Evolutionary conservation across 92 coral and sea anemone species (phyloP).

Genomic region (Zoanthus gigantus): DNA sequence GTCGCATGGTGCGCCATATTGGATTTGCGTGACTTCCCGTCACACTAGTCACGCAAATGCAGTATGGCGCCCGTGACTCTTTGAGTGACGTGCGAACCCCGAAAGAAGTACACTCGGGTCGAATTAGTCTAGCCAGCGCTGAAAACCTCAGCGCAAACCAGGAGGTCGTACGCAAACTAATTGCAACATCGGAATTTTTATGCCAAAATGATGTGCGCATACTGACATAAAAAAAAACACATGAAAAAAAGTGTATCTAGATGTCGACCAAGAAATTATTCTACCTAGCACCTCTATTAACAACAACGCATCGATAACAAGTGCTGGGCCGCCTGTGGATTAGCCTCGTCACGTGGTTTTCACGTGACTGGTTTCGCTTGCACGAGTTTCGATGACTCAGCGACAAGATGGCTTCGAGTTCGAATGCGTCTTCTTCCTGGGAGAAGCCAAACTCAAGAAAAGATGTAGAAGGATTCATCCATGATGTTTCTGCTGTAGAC

Average conservation of each 20-base stretch:
- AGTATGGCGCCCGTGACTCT: not conserved
- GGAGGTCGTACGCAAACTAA: conserved; percentile 3
- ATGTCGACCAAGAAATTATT: not conserved
- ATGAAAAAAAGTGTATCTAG: not conserved
- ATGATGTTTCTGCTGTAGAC: conserved; percentile 47
- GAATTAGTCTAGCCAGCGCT: not conserved
- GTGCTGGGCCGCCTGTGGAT: conserved; percentile 2
- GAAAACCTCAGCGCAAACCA: conserved; percentile 3
- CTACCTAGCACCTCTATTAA: conserved; percentile 1
- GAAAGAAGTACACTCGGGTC: not conserved
- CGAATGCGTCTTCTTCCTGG: conserved; percentile 11
- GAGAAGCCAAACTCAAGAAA: conserved; percentile 26
- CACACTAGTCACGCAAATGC: conserved; percentile 5
- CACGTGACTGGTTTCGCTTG: not conserved
- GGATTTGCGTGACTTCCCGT: conserved; percentile 5
- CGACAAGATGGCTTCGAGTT: conserved; percentile 26
- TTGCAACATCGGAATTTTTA: not conserved
- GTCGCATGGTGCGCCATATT: not conserved
- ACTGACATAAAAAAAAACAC: conserved; percentile 1
- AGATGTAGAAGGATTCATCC: conserved; percentile 55
- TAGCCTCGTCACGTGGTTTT: not conserved
- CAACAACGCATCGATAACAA: conserved; percentile 1
- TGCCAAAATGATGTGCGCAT: conserved; percentile 2
- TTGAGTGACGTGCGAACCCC: not conserved
- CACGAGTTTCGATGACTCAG: conserved; percentile 17